Base-by-base conservation (phyloP, 2,797 vertebrate species). In the Otolemur crassicaudatus region DNA sequence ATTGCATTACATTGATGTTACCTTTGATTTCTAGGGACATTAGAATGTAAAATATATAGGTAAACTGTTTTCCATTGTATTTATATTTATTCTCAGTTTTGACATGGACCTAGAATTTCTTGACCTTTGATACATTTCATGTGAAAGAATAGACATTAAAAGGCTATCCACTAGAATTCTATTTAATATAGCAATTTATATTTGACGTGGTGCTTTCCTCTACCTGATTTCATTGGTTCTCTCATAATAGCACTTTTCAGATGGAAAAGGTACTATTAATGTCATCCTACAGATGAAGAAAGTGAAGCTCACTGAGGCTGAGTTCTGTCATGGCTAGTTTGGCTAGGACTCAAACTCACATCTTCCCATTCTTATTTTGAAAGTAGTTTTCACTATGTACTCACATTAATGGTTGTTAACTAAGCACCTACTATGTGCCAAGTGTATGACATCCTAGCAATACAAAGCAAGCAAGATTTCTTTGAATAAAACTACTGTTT, bases 21-120 rank as follows among this genome's bases (percentile, higher is more conserved):
- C 25, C 34, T 43, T 94, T 84, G 53, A 91, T 67, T 91, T 96
- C 88, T 80, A 81, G 77, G 10, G 72, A 46, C 25, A 81, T 4
- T 43, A 69, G 27, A 65, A 19, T 84, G 27, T 80, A 69, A 67
- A 9, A 37, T 27, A 61, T 23, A 82, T 65, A 46, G 29, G 61
- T 34, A 37, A 29, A 12, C 46, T 67, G 2, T 40, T 90, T 77
- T n/a, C 82, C 31, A 34, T 37, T 58, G 14, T 40, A 5, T 70
- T 82, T 80, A 16, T 86, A 22, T 77, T 75, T n/a, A 40, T 22
- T 34, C 37, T 19, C 34, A 46, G 8, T 76, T 91, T 90, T 76
- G 22, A 1, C 6, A 27, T 29, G 63, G 58, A 11, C 12, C 40
- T 80, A 37, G 20, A 81, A 5, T 72, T 6, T 72, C 20, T 75